A percentile compares a stretch with the other conserved stretches of the same genome.
These are phyloP conservation scores for Heteropelma amictum DNA, from an alignment of 2,888 invertebrate species.

Conservation along the genomic window DNA sequence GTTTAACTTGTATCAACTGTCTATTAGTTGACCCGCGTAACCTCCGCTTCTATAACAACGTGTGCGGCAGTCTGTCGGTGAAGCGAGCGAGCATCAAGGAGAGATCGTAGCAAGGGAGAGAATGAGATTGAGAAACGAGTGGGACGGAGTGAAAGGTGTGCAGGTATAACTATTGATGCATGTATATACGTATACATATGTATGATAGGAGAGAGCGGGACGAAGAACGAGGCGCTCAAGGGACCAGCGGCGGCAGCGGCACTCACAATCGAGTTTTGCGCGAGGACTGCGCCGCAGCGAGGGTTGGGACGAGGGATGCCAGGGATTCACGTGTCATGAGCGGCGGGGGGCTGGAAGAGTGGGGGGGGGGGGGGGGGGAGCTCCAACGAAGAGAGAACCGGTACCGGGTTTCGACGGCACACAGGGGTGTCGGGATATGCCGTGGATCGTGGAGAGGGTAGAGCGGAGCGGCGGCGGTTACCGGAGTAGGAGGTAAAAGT, in stretches of 20 bases:
- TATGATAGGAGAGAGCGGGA: constrained; percentile 2
- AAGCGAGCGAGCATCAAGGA: constrained; percentile 18
- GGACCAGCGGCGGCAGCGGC: constrained; percentile 48
- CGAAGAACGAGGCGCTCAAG: constrained; percentile 34
- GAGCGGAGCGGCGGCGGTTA: constrained; percentile 4
- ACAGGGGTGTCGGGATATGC: background rate
- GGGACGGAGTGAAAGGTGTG: constrained; percentile 13
- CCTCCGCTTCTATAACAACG: constrained; percentile 18
- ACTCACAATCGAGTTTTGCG: constrained; percentile 57
- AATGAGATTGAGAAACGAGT: constrained; percentile 9
- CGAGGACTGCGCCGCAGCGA: constrained; percentile 6
- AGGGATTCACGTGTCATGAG: constrained; percentile 44
- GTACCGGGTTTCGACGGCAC: constrained; percentile 1
- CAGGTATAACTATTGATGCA: constrained; percentile 23
- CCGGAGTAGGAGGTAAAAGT: constrained; percentile 35
- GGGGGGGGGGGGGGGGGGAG: constrained; percentile 9
- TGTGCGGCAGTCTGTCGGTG: constrained; percentile 33
- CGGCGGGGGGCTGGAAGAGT: background rate
- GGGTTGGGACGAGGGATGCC: constrained; percentile 32
- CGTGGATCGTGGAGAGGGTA: constrained; percentile 4
- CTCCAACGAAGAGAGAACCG: constrained; percentile 28
- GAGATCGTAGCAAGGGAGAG: constrained; percentile 7
- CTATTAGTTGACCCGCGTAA: constrained; percentile 31
- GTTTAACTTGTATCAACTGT: constrained; percentile 27
- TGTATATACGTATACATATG: background rate